These are phyloP conservation scores for Zoanthus gigantus DNA, from an alignment of 92 coral and sea anemone genomes.

Conservation along the genomic window DNA sequence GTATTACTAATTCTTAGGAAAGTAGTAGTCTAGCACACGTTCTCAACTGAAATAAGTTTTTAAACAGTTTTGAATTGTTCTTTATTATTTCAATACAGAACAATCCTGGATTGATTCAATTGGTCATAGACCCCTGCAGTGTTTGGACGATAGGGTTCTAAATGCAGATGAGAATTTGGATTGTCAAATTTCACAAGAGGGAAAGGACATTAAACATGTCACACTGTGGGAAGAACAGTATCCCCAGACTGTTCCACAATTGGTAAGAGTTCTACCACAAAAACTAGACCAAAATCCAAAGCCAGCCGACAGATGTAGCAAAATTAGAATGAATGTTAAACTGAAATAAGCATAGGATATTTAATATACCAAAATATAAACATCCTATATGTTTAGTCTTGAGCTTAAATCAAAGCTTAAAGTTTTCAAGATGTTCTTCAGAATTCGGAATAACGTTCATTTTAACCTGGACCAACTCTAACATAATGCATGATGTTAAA, in stretches of 20 bases:
- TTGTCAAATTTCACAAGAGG: neutral
- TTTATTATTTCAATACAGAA: neutral
- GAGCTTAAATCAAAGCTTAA: too few species aligned
- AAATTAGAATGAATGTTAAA: neutral
- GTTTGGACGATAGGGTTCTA: neutral
- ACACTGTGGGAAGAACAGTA: constrained; percentile 1
- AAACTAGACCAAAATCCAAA: neutral
- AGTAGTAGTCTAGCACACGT: too few species aligned
- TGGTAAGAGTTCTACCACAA: neutral
- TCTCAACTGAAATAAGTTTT: too few species aligned
- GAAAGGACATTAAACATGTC: too few species aligned
- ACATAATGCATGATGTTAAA: too few species aligned
- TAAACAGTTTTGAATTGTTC: neutral
- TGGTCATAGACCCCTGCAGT: neutral
- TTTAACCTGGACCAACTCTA: too few species aligned
- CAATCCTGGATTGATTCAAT: constrained; percentile 1
- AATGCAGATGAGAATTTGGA: neutral
- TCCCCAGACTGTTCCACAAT: constrained; percentile 19
- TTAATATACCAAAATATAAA: too few species aligned
- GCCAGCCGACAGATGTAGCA: neutral
- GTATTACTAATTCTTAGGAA: too few species aligned
- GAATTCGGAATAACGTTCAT: too few species aligned
- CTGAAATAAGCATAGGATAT: too few species aligned
- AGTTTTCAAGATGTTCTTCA: too few species aligned
- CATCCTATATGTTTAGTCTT: too few species aligned